These are phyloP conservation scores for Tortricodes alternella DNA, from an alignment of 2,888 invertebrate genomes.

Conservation along the genomic window DNA sequence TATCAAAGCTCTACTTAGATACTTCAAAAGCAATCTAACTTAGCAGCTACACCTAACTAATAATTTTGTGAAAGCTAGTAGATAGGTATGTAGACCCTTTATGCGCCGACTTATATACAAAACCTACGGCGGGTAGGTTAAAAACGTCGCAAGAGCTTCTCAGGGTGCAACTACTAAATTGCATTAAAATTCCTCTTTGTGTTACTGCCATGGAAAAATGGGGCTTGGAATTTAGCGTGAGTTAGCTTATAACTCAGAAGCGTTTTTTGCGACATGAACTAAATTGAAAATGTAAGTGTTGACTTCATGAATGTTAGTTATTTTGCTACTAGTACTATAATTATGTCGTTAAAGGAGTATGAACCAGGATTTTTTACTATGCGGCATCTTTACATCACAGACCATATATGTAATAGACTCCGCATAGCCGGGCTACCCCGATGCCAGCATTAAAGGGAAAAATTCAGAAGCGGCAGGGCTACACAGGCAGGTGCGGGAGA, in stretches of 20 bases:
- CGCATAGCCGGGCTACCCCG: too few species aligned
- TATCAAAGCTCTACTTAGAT: not conserved
- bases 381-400: too few species aligned
- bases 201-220: conserved; percentile 48
- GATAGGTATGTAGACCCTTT: not conserved
- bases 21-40: not conserved
- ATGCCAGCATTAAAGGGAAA: too few species aligned
- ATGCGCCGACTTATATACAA: conserved; percentile 46
- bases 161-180: conserved; percentile 56
- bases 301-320: not conserved
- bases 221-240: conserved; percentile 47
- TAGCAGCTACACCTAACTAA: not conserved
- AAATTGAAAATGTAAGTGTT: not conserved
- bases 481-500: too few species aligned
- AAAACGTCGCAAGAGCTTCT: conserved; percentile 42
- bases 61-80: not conserved
- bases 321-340: not conserved
- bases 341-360: too few species aligned
- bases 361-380: too few species aligned
- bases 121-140: conserved; percentile 42
- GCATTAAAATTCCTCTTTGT: conserved; percentile 68
- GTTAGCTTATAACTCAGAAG: conserved; percentile 33
- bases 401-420: too few species aligned
- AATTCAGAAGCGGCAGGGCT: too few species aligned
- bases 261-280: conserved; percentile 20